phyloP scores from a whole-genome alignment of 2,797 vertebrate species.

The Kryptopterus vitreolus region DNA sequence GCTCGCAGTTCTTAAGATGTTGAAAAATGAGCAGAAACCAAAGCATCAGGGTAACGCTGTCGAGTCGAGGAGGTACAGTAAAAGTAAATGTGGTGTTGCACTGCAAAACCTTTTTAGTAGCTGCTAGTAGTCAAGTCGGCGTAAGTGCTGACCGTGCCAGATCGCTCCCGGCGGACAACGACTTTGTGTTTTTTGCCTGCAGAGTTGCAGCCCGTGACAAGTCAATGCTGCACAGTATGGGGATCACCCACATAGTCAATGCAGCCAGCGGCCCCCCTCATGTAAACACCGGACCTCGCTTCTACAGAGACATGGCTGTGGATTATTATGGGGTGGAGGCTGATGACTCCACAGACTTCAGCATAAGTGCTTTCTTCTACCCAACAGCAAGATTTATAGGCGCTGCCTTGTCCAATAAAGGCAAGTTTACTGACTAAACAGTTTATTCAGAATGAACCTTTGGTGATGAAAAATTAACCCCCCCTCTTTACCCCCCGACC shows the following conservation, averaged over 20 bases:
- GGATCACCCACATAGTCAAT: conserved; percentile 88
- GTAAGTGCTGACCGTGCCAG: neutral
- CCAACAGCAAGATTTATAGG: conserved; percentile 82
- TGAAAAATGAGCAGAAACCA: conserved; percentile 20
- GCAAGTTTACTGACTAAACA: conserved; percentile 65
- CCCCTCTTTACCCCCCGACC: no score
- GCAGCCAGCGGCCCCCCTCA: conserved; percentile 77
- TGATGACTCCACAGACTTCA: conserved; percentile 83
- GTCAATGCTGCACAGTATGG: conserved; percentile 74
- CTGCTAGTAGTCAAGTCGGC: neutral
- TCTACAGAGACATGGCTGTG: conserved; percentile 83
- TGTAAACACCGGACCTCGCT: conserved; percentile 81
- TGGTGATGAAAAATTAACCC: neutral
- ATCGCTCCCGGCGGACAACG: conserved; percentile 1
- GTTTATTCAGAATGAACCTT: neutral
- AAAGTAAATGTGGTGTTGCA: conserved; percentile 16
- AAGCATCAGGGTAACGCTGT: neutral
- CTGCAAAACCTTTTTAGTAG: neutral
- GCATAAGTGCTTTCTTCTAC: conserved; percentile 85
- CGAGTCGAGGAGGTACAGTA: neutral
- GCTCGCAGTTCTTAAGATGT: conserved; percentile 9
- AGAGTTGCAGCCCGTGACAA: conserved; percentile 84
- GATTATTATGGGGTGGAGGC: conserved; percentile 89
- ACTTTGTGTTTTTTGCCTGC: conserved; percentile 35
- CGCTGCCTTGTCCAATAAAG: conserved; percentile 78